Conservation (phyloP, 2,797 vertebrate genomes). For the Hirundo rustica region DNA sequence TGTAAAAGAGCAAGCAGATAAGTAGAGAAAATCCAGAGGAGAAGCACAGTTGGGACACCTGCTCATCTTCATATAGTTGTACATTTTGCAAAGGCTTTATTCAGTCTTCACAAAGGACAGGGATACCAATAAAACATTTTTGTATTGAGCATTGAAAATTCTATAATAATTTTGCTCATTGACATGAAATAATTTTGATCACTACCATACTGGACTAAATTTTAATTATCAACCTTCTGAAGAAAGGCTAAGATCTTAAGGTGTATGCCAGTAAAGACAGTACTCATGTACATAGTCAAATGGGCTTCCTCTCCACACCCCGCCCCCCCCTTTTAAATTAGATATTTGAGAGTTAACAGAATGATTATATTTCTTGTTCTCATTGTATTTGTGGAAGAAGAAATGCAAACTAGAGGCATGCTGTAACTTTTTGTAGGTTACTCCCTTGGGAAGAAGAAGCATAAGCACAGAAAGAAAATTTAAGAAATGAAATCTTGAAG, state of each 20-base stretch:
- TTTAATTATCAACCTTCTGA: background rate
- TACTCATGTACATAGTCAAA: background rate
- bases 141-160: background rate
- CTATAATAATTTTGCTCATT: background rate
- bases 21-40: background rate
- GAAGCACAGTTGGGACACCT: background rate
- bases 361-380: background rate
- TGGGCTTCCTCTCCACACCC: fast-evolving
- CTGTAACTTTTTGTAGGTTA: background rate
- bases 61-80: background rate
- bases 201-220: background rate
- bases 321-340: fast-evolving
- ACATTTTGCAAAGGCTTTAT: background rate
- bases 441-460: fast-evolving
- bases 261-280: background rate
- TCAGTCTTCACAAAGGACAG: background rate
- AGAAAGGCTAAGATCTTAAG: background rate
- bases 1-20: background rate
- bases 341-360: background rate
- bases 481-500: background rate
- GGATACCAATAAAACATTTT: background rate
- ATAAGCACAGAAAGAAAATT: background rate
- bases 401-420: background rate
- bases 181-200: background rate
- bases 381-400: background rate